Conservation (phyloP, 2,888 invertebrate genomes). For the Odontocolon sp. region DNA sequence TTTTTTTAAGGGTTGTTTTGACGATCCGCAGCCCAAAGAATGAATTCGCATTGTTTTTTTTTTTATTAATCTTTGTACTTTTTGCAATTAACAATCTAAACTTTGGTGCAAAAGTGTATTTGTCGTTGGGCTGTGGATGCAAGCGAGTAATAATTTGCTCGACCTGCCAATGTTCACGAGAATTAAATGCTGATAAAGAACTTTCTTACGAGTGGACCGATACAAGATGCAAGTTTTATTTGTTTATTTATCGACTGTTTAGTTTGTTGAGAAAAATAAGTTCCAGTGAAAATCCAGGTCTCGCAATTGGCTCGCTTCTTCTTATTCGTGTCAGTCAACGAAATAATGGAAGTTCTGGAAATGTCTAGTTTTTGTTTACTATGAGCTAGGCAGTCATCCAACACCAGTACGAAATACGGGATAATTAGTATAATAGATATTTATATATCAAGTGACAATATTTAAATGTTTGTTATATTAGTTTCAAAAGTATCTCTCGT, state of each 20-base stretch:
- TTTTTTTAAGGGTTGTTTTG: constrained; percentile 28
- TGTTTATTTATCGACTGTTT: background rate
- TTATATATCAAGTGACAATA: constrained; percentile 59
- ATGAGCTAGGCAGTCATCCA: constrained; percentile 79
- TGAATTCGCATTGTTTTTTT: background rate
- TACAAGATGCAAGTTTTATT: background rate
- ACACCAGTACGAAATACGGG: constrained; percentile 75
- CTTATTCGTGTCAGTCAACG: constrained; percentile 50
- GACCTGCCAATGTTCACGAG: constrained; percentile 9
- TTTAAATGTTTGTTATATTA: constrained; percentile 21
- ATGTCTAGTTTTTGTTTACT: constrained; percentile 68
- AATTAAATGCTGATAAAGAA: background rate
- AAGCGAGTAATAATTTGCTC: constrained; percentile 23
- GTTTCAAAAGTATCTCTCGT: constrained; percentile 55
- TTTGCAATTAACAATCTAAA: background rate
- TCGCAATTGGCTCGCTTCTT: constrained; percentile 16
- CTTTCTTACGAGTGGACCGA: background rate
- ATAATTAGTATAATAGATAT: constrained; percentile 59
- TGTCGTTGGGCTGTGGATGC: constrained; percentile 41
- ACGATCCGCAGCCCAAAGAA: constrained; percentile 38
- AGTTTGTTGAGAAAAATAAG: background rate
- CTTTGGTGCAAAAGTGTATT: background rate
- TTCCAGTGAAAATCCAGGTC: constrained; percentile 5
- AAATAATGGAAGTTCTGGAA: constrained; percentile 69
- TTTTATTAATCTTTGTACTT: too few species aligned